phyloP scores from a whole-genome alignment of 2,888 invertebrate species.

The Lamproptera curius region DNA sequence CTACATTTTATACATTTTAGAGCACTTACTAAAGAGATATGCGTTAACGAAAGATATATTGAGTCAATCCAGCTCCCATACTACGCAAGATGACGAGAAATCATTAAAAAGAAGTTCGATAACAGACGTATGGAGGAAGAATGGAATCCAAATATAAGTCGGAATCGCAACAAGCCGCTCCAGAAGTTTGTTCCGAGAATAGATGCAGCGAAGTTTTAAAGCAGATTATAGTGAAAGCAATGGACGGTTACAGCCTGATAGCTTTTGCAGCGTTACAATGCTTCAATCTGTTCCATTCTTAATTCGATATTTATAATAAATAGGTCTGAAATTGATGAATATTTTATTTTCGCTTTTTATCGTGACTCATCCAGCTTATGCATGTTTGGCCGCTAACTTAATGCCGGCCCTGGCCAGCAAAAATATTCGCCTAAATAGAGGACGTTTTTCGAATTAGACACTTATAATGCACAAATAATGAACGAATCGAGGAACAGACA shows the following conservation, averaged over 20 bases:
- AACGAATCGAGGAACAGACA: too few relatives aligned
- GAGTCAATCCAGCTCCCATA: constrained; percentile 31
- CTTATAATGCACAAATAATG: too few relatives aligned
- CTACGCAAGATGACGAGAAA: constrained; percentile 36
- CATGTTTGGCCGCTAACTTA: too few relatives aligned
- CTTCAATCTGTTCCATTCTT: constrained; percentile 57
- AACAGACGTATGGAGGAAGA: constrained; percentile 57
- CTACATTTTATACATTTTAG: constrained; percentile 53
- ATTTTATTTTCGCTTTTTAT: too few relatives aligned
- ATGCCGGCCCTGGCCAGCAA: too few relatives aligned
- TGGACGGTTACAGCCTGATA: constrained; percentile 54
- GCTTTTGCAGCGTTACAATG: constrained; percentile 58
- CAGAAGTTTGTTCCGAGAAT: constrained; percentile 38
- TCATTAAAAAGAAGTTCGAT: constrained; percentile 46
- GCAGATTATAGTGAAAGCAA: constrained; percentile 50
- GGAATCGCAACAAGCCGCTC: constrained; percentile 30
- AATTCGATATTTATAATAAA: constrained; percentile 21
- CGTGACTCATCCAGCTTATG: too few relatives aligned
- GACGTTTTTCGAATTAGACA: too few relatives aligned
- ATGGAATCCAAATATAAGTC: constrained; percentile 49
- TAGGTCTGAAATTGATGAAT: background rate
- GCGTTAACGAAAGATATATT: constrained; percentile 26
- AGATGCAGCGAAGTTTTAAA: constrained; percentile 51
- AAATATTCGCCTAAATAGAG: too few relatives aligned
- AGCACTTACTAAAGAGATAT: constrained; percentile 45